These are phyloP conservation scores for Xanthorhoe spadicearia DNA, from an alignment of 2,888 invertebrate genomes.

Conservation along the genomic window DNA sequence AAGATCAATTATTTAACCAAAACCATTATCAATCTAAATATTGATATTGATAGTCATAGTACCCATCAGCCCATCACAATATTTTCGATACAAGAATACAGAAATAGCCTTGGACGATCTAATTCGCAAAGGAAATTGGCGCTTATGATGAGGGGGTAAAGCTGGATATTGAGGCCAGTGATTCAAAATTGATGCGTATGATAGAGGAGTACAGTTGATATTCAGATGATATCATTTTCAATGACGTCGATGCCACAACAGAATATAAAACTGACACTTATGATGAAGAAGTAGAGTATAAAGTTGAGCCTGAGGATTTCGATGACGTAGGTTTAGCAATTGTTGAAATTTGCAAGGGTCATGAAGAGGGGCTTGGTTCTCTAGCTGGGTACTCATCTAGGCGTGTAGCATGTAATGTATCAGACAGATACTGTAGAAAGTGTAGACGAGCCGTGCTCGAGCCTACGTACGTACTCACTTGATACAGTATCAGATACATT, in stretches of 20 bases:
- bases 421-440: too few species aligned
- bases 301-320: constrained; percentile 1
- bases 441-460: too few species aligned
- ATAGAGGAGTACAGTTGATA: not conserved
- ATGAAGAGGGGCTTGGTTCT: constrained; percentile 13
- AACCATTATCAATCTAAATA: constrained; percentile 6
- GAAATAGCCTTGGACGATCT: constrained; percentile 18
- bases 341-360: constrained; percentile 28
- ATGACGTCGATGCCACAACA: constrained; percentile 5
- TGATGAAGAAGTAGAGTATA: constrained; percentile 6
- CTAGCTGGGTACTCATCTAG: too few species aligned
- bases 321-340: constrained; percentile 29
- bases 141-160: constrained; percentile 9
- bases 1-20: too few species aligned
- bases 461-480: too few species aligned
- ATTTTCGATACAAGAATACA: constrained; percentile 6
- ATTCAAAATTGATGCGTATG: not conserved
- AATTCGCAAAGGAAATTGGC: constrained; percentile 18
- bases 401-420: too few species aligned
- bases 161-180: not conserved
- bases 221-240: not conserved
- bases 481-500: too few species aligned
- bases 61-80: not conserved
- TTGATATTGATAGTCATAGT: constrained; percentile 20
- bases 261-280: constrained; percentile 21